Percentiles rank a stretch among this genome's conserved stretches.
Conservation (phyloP, 2,797 vertebrate species). For the Xerus rutilus region DNA sequence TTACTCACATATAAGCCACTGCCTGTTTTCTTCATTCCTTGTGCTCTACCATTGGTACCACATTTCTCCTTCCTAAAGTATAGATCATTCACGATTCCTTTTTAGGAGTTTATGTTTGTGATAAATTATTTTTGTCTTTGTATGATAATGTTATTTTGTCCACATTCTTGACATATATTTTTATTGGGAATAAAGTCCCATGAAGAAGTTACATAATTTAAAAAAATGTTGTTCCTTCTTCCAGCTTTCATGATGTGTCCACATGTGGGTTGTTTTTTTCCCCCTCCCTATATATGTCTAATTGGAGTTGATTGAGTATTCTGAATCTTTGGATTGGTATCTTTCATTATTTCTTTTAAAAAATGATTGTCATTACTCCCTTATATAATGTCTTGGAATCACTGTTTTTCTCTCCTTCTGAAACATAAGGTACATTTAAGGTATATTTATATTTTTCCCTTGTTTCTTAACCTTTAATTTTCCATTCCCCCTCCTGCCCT, state of each 20-base stretch:
- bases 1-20: background rate
- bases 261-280: background rate
- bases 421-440: background rate
- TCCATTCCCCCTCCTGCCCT: too few species aligned
- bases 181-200: background rate
- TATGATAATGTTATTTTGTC: background rate
- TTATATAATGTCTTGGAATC: background rate
- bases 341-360: slow-evolving; percentile 3
- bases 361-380: background rate
- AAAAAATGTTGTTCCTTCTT: background rate
- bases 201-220: background rate
- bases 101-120: background rate
- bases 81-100: background rate
- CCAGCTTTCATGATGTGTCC: background rate
- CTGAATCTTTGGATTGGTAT: slow-evolving; percentile 6
- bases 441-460: background rate
- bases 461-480: background rate
- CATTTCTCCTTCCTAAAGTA: background rate
- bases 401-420: slow-evolving; percentile 8
- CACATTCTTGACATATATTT: slow-evolving; percentile 8
- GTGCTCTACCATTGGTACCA: background rate
- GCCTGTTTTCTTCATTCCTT: background rate
- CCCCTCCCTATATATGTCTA: background rate
- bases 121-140: background rate
- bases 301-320: background rate